Evolutionary conservation across 2,113 vertebrate genomes (phyloP).

Genomic region (Tragelaphus buxtoni): DNA sequence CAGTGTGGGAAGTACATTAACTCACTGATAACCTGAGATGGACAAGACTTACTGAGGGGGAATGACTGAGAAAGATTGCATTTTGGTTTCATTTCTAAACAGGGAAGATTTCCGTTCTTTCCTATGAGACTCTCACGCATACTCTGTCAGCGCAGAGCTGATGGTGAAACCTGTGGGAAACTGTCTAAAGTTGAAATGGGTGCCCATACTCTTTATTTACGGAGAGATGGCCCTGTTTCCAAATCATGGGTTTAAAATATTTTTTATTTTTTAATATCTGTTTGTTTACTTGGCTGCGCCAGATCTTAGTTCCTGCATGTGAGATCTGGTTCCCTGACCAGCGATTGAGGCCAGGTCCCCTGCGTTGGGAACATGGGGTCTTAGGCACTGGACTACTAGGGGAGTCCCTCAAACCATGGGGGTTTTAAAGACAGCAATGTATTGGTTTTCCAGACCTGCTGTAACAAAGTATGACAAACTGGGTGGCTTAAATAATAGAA

Average conservation of each 20-base stretch:
- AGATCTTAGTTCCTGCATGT: neutral
- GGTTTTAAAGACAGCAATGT: neutral
- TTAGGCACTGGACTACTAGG: neutral
- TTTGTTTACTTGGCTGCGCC: neutral
- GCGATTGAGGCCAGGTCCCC: neutral
- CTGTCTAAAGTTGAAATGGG: neutral
- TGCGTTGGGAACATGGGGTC: neutral
- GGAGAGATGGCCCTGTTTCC: neutral
- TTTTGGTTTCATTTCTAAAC: constrained; percentile 54
- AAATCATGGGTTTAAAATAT: neutral
- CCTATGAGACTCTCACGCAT: neutral
- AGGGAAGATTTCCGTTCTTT: constrained; percentile 45
- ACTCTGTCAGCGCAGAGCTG: neutral
- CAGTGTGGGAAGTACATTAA: neutral
- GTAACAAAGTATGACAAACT: neutral
- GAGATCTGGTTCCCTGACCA: neutral
- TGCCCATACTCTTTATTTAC: neutral
- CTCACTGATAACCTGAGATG: neutral
- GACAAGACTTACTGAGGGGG: constrained; percentile 23
- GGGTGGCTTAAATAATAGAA: neutral
- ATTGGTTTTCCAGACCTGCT: neutral
- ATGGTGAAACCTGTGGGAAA: neutral
- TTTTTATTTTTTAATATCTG: neutral
- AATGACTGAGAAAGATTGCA: neutral
- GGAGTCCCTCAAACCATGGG: neutral